Percentiles rank a stretch among this genome's conserved stretches.
Evolutionary conservation across 2,888 invertebrate genomes (phyloP).

Genomic region (Suillia variegata): DNA sequence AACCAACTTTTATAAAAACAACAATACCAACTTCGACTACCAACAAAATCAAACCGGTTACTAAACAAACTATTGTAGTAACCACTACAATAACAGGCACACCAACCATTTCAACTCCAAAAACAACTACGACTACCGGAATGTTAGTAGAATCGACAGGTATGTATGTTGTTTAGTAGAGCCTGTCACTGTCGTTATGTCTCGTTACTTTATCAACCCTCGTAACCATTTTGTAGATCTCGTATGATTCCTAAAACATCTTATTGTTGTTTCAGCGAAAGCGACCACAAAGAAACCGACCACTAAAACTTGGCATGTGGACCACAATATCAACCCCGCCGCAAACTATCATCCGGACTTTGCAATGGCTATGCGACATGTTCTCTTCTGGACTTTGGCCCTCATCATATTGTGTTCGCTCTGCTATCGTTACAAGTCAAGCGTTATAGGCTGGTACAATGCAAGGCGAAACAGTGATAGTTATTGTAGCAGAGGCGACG

Average conservation of each 20-base stretch:
- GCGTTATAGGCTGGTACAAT: not conserved
- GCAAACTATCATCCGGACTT: not conserved
- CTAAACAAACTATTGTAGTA: not conserved
- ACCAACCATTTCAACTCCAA: conserved; percentile 7
- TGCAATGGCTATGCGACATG: no score
- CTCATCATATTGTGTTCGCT: conserved; percentile 23
- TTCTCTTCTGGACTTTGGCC: conserved; percentile 13
- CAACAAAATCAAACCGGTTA: conserved; percentile 4
- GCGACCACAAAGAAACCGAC: not conserved
- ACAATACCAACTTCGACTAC: conserved; percentile 3
- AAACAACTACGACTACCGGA: conserved; percentile 1
- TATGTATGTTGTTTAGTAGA: no score
- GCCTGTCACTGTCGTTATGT: no score
- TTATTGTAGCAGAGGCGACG: conserved; percentile 1
- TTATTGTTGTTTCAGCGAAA: not conserved
- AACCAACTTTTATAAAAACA: conserved; percentile 6
- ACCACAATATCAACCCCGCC: not conserved
- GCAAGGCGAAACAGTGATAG: not conserved
- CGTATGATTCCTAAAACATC: no score
- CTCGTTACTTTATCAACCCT: no score
- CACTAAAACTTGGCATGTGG: not conserved
- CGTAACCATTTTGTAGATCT: no score
- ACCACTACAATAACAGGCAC: conserved; percentile 7
- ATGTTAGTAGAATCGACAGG: no score
- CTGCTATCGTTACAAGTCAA: conserved; percentile 26